phyloP scores from a whole-genome alignment of 2,797 vertebrate species.

The Girardinus metallicus region DNA sequence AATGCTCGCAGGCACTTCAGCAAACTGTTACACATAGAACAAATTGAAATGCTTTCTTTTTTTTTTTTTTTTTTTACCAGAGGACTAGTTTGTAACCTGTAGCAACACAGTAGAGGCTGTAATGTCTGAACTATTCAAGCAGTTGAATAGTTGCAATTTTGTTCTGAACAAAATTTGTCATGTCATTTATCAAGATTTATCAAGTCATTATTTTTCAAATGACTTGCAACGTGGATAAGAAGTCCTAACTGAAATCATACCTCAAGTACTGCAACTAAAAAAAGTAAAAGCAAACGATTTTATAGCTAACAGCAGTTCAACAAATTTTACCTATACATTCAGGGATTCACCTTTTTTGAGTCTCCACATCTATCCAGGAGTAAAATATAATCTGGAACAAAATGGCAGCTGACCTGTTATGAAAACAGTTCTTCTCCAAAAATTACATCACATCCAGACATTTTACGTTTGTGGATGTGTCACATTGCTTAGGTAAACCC shows the following conservation, averaged over 20 bases:
- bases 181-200: too few relatives aligned
- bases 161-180: background rate
- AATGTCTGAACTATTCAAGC: background rate
- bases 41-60: background rate
- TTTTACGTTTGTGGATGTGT: background rate
- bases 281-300: background rate
- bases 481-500: background rate
- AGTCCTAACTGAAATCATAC: background rate
- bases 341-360: background rate
- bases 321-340: background rate
- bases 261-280: background rate
- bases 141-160: too few relatives aligned
- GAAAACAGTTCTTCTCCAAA: background rate
- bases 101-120: background rate
- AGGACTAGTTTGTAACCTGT: background rate
- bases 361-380: background rate
- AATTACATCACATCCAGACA: background rate
- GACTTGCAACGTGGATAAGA: background rate
- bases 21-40: background rate
- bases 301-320: background rate
- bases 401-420: background rate
- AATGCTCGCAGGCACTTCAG: background rate
- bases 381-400: background rate
- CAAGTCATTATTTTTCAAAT: background rate
- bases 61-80: too few relatives aligned